Base-by-base conservation (phyloP, 2,113 vertebrate species). In the Nestor notabilis region DNA sequence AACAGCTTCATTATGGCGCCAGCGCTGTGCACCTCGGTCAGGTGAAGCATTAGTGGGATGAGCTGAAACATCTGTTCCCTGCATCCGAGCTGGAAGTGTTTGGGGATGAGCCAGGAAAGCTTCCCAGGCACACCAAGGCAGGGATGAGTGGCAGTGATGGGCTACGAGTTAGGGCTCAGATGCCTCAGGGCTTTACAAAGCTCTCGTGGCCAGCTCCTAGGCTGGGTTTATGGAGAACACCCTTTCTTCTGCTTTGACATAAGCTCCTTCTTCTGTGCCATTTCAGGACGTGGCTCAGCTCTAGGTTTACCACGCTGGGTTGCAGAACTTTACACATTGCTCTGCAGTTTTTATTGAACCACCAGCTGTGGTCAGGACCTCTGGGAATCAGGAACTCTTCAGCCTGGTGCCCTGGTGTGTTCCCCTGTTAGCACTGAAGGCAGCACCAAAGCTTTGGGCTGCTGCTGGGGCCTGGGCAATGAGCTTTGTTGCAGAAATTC, bases 11-110 rank as follows among this genome's bases (percentile, higher is more conserved):
- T 94, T 71, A 61, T 14, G 2, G 91, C 4, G 10, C 66, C 7
- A 47, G 72, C 9, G 5, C 55, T 33, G 44, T 7, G 87, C 85
- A 92, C 70, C 82, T 74, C 17, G 14, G 55, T 53, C 83, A 92
- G 91, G 94, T 89, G 93, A 91, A 87, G 80, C 75, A 72, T 83
- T 43, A 28, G 72, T 1, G 6, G 75, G 18, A 90, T 90, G 94
- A 96, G 86, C 88, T 10, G 12, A 60, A 95, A 75, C 96, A 92
- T 93, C 96, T 95, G 95, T 25, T 97, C 91, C 87, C 49, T 63
- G 50, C 50, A 75, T 13, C 55, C 0, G 11, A 70, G 76, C 83
- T 78, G 80, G 58, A 74, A 83, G 72, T 1, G 80, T 33, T 44
- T 89, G 94, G 87, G 87, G 77, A 75, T 0, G 16, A 84, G 93